Base-by-base conservation (phyloP, 23 tunicate species). In the Trididemnum miniatum region DNA sequence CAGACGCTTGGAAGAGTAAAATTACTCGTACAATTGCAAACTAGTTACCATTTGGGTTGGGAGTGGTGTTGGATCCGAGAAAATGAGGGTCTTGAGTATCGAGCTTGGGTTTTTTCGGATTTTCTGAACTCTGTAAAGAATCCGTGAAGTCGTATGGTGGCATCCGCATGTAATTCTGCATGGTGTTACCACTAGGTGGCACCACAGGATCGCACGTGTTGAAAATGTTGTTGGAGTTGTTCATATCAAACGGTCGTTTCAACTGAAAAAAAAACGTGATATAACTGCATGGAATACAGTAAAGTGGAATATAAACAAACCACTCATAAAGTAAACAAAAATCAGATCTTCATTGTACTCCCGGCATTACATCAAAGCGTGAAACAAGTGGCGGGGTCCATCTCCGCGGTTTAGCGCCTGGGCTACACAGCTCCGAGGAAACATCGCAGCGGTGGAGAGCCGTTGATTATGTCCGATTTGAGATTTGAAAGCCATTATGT, bases 51-150 rank as follows among this genome's bases (percentile, higher is more conserved):
- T 15, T 44, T 44, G 54, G 54, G 15, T 44, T 44, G 9, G 75
- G 7, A 32, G 22, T 67, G n/a, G n/a, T n/a, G 75, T 31, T 31
- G 28, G 28, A 28, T 12, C 59, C 79, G 31, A 39, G 59, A 40
- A 39, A 73, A 73, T 80, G 84, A 5, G 25, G 31, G 15, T 82
- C 69, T 4, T 64, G 54, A 22, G 80, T 34, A 31, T 86, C 90
- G 62, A 86, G 34, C 71, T 86, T 86, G 44, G 81, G 65, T 52
- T 86, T 86, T 65, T 86, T 86, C 33, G 35, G 25, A 33, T 26
- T 54, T 28, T 67, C 84, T 3, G 72, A 0, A 1, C 23, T 79
- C 22, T 59, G 35, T 33, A 34, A 38, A 59, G 35, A 66, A 40
- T 77, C 57, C 23, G 62, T 20, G 67, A 80, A 80, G 31, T 80